Evolutionary conservation across 1,140 invertebrate species (phyloP).

Genomic region (Hesperophylax magnus): DNA sequence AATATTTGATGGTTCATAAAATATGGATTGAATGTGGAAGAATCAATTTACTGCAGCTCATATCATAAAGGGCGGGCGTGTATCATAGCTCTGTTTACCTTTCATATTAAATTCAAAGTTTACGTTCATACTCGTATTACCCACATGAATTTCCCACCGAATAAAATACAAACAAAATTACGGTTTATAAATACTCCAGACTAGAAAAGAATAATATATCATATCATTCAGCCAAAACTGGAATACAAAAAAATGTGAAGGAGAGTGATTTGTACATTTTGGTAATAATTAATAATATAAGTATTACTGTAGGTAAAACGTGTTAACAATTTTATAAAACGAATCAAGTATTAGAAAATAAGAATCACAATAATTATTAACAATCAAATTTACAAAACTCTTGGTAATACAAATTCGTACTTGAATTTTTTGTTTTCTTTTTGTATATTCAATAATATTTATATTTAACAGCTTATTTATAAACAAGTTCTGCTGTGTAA

Average conservation of each 20-base stretch:
- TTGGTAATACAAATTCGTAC: too few relatives aligned
- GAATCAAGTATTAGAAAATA: too few relatives aligned
- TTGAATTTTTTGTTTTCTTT: too few relatives aligned
- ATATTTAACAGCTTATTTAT: too few relatives aligned
- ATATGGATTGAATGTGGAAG: neutral
- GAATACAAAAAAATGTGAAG: neutral
- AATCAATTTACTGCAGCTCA: constrained; percentile 18
- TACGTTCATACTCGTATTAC: neutral
- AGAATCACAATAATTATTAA: too few relatives aligned
- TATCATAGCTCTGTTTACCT: neutral
- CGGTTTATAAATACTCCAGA: neutral
- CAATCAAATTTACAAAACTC: too few relatives aligned
- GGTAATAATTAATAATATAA: too few relatives aligned
- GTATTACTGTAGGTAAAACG: too few relatives aligned
- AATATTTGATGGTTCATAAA: constrained; percentile 26
- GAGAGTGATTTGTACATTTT: neutral
- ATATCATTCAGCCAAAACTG: neutral
- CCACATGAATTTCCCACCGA: neutral
- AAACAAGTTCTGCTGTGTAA: too few relatives aligned
- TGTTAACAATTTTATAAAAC: too few relatives aligned
- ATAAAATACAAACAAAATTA: neutral
- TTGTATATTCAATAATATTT: too few relatives aligned
- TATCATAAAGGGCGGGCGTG: neutral
- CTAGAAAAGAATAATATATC: neutral
- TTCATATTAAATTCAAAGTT: neutral